Evolutionary conservation across 2,113 vertebrate species (phyloP), one percentile per base, ranked within the genome.

Genomic region (Rhea americana): DNA sequence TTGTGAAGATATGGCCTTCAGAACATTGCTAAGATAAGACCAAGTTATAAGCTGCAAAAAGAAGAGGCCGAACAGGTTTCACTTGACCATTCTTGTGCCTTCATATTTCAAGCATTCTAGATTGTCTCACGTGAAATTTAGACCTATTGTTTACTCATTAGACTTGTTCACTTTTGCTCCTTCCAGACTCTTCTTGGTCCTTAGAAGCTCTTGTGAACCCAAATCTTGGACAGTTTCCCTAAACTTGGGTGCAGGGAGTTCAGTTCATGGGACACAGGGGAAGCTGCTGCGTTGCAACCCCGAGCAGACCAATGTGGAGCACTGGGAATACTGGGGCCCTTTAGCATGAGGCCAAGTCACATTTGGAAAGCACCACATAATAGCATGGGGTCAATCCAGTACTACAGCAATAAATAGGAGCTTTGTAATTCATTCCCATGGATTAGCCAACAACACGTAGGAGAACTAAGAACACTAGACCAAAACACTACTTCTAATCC

Each of bases 1-100:
- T 94, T 56, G 21, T 88, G 65, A 94, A 90, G 82, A 47, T 71
- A 11, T 43, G 67, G 67, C 43, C 73, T 83, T 84, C 55, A 86
- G 65, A 82, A 76, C 53, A 45, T 28, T 80, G 55, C 32, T 71
- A 80, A 77, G 56, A 58, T 62, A 70, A 91, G 41, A 39, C 25
- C 48, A 41, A 13, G 32, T 74, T 79, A 62, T 47, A 59, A 79
- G 22, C 53, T 62, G 32, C 32, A 47, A 76, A 53, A 32, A 71
- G 53, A 30, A 65, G 51, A 77, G 9, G 18, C 50, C 37, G 24
- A 85, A 16, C 37, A 65, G 7, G 3, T 89, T 51, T 91, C 28
- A 39, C 30, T 83, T 77, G 47, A 66, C 12, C 9, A 5, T 63
- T 75, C 56, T 81, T 62, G 20, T 68, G 15, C 15, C 48, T 79